phyloP scores from a whole-genome alignment of 2,888 invertebrate genomes.

The Heliothis peltigera region DNA sequence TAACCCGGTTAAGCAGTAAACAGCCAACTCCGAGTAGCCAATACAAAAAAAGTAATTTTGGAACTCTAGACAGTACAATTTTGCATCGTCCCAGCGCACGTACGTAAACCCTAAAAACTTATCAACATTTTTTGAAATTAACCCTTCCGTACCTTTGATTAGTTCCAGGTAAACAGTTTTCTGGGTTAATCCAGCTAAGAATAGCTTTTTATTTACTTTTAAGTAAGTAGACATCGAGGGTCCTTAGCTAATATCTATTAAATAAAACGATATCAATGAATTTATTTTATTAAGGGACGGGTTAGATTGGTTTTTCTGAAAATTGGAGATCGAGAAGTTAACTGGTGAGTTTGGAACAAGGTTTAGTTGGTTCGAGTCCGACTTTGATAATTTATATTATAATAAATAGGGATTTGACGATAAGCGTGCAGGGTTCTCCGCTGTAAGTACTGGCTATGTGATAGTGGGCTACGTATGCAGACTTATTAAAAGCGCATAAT shows the following conservation, averaged over 20 bases:
- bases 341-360: constrained; percentile 7
- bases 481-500: no score
- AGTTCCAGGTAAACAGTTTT: constrained; percentile 64
- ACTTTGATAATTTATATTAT: not conserved
- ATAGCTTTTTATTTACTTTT: constrained; percentile 57
- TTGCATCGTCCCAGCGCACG: constrained; percentile 59
- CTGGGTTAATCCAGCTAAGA: constrained; percentile 58
- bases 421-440: no score
- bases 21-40: no score
- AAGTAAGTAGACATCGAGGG: constrained; percentile 42
- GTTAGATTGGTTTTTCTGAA: constrained; percentile 33
- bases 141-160: constrained; percentile 54
- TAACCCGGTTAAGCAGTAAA: no score
- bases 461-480: no score
- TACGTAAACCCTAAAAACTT: constrained; percentile 58
- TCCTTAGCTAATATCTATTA: constrained; percentile 23
- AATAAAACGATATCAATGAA: constrained; percentile 41
- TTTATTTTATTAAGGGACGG: constrained; percentile 32
- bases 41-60: constrained; percentile 30
- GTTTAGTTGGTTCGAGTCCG: constrained; percentile 18
- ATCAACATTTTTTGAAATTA: constrained; percentile 60
- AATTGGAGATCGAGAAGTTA: constrained; percentile 14
- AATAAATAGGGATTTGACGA: no score
- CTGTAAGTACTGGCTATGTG: no score
- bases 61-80: constrained; percentile 42